Conservation (phyloP, 2,797 vertebrate genomes). For the Cryptoblepharus egeriae region DNA sequence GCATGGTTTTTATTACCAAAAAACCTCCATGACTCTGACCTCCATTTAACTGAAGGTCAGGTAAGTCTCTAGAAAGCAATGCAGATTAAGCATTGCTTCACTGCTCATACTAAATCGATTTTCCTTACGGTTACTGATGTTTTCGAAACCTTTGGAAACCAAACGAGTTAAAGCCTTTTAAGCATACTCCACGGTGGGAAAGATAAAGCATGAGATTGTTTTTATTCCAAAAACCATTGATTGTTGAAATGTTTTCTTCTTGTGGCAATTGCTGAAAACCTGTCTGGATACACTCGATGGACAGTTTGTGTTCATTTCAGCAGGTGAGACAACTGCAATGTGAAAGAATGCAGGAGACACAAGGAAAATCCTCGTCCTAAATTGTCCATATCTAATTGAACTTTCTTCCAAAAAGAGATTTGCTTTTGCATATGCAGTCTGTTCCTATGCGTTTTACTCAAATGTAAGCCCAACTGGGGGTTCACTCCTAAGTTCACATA, state of each 20-base stretch:
- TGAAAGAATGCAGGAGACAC: slow-evolving; percentile 14
- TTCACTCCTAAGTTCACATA: neutral
- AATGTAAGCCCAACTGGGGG: neutral
- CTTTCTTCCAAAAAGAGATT: neutral
- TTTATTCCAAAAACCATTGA: slow-evolving; percentile 2
- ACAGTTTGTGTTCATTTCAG: slow-evolving; percentile 12
- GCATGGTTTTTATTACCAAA: slow-evolving; percentile 55
- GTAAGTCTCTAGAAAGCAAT: slow-evolving; percentile 49
- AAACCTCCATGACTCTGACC: slow-evolving; percentile 50
- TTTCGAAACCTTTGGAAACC: slow-evolving; percentile 48
- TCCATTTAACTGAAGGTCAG: slow-evolving; percentile 55
- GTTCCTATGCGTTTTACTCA: neutral
- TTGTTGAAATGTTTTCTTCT: slow-evolving; percentile 15
- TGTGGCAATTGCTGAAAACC: slow-evolving; percentile 27
- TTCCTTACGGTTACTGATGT: slow-evolving; percentile 42
- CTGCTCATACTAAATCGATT: slow-evolving; percentile 52
- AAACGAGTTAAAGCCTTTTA: slow-evolving; percentile 33
- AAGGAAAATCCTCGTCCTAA: slow-evolving; percentile 20
- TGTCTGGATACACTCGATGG: slow-evolving; percentile 24
- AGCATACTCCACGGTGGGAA: slow-evolving; percentile 4
- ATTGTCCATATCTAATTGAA: slow-evolving; percentile 3
- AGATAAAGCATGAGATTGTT: neutral
- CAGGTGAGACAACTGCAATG: neutral
- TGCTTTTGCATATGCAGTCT: neutral
- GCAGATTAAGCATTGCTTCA: slow-evolving; percentile 52